Conservation (phyloP, 2,797 vertebrate species). For the Nyctibius grandis region DNA sequence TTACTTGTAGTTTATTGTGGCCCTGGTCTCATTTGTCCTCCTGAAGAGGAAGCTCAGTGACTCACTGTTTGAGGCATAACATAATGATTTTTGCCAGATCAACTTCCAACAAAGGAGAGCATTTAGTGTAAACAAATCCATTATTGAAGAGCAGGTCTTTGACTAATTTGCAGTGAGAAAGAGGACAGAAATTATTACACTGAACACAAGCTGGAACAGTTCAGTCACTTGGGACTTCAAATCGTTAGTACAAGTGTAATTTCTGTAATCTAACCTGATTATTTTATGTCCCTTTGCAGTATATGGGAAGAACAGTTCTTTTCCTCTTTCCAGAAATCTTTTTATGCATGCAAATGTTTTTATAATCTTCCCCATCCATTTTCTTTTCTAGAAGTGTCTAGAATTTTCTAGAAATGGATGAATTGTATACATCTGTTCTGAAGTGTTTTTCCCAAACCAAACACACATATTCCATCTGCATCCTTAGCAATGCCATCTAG, state of each 20-base stretch:
- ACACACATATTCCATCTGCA: not conserved
- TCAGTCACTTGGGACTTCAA: not conserved
- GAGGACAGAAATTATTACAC: not conserved
- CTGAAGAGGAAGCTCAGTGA: constrained; percentile 11
- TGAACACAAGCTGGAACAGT: not conserved
- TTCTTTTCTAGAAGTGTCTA: not conserved
- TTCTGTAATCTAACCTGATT: not conserved
- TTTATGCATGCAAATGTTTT: not conserved
- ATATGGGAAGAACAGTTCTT: not conserved
- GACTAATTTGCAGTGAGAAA: not conserved
- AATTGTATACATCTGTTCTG: not conserved
- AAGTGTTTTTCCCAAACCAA: not conserved
- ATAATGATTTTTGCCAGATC: constrained; percentile 6
- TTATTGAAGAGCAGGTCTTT: not conserved
- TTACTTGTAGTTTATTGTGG: not conserved
- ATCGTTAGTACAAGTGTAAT: not conserved
- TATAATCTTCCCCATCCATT: not conserved
- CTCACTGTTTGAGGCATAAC: constrained; percentile 4
- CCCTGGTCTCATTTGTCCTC: not conserved
- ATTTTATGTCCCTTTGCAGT: not conserved
- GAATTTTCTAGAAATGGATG: not conserved
- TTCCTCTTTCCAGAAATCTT: not conserved
- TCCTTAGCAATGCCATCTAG: not conserved
- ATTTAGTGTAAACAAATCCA: constrained; percentile 3
- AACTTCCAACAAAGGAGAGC: not conserved